phyloP scores from a whole-genome alignment of 2,888 invertebrate species.

The Callinectes sapidus region DNA sequence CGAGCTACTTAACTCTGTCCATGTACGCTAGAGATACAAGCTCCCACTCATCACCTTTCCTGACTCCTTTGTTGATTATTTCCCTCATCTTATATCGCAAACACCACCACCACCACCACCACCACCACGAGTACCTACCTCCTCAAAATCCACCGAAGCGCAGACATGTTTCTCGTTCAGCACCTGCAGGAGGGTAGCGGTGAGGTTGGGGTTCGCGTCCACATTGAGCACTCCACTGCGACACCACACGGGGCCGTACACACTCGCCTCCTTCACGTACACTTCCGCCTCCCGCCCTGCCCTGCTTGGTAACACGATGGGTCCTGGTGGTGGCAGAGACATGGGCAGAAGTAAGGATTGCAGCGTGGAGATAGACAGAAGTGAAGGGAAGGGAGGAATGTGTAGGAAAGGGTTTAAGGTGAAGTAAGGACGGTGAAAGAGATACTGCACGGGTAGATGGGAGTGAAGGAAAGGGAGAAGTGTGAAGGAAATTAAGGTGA shows the following conservation, averaged over 20 bases:
- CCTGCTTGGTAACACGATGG: background rate
- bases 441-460: background rate
- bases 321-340: background rate
- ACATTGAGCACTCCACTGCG: background rate
- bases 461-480: background rate
- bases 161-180: constrained; percentile 41
- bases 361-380: background rate
- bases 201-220: background rate
- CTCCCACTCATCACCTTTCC: too few species aligned
- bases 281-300: background rate
- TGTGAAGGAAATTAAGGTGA: too few species aligned
- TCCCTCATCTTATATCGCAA: too few species aligned
- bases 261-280: background rate
- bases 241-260: constrained; percentile 13
- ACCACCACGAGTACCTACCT: background rate
- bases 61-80: too few species aligned
- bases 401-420: too few species aligned
- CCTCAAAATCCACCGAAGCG: constrained; percentile 6
- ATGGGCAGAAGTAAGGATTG: background rate
- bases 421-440: too few species aligned
- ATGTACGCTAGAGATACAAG: too few species aligned
- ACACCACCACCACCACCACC: too few species aligned
- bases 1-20: too few species aligned
- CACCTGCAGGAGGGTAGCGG: background rate
- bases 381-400: background rate